These are phyloP conservation scores for Aleiodes sp. DNA, from an alignment of 1,140 invertebrate genomes.

Conservation along the genomic window DNA sequence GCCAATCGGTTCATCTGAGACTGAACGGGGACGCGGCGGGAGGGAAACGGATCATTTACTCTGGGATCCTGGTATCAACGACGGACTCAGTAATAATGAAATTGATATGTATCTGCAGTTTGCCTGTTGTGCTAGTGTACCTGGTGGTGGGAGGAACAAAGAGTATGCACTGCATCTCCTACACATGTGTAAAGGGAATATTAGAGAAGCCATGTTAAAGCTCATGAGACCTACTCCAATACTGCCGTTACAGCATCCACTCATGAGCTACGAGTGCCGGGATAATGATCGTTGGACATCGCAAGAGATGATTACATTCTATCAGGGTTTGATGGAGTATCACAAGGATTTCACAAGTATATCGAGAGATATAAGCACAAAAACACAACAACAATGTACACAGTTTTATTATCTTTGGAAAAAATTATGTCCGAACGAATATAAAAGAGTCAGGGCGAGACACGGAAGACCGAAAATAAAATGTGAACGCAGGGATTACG, in stretches of 20 bases:
- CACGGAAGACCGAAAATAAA: slow-evolving; percentile 61
- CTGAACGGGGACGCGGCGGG: slow-evolving; percentile 59
- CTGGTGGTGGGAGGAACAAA: slow-evolving; percentile 90
- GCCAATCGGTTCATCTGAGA: slow-evolving; percentile 64
- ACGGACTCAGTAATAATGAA: slow-evolving; percentile 78
- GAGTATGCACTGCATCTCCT: slow-evolving; percentile 94
- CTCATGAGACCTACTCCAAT: slow-evolving; percentile 79
- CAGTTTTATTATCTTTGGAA: slow-evolving; percentile 99
- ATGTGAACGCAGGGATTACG: slow-evolving; percentile 51
- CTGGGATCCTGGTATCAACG: slow-evolving; percentile 85
- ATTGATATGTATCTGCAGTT: slow-evolving; percentile 91
- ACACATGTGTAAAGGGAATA: slow-evolving; percentile 85
- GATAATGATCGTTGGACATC: slow-evolving; percentile 85
- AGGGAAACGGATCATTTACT: slow-evolving; percentile 76
- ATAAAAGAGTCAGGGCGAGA: slow-evolving; percentile 70
- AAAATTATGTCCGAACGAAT: slow-evolving; percentile 90
- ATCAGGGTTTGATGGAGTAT: slow-evolving; percentile 85
- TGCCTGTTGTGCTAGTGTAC: slow-evolving; percentile 89
- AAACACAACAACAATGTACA: slow-evolving; percentile 92
- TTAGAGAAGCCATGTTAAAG: slow-evolving; percentile 85
- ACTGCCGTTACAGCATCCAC: slow-evolving; percentile 78
- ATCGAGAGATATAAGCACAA: slow-evolving; percentile 85
- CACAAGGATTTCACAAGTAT: slow-evolving; percentile 95
- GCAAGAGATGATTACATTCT: slow-evolving; percentile 88
- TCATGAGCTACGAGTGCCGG: slow-evolving; percentile 77